Conservation (phyloP, 1,140 invertebrate species). For the Eupristina koningsbergeri region DNA sequence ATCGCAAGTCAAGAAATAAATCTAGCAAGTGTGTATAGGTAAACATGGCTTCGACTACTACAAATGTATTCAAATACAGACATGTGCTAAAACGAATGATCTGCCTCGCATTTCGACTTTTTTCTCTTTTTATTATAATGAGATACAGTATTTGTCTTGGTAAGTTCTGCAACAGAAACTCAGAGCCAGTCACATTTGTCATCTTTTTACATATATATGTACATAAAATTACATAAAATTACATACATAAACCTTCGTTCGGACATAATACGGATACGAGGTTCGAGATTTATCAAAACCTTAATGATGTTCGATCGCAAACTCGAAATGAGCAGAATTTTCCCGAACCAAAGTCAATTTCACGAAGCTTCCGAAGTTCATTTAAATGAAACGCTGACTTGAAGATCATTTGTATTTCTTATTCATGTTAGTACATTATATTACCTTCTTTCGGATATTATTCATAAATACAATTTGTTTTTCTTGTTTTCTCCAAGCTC, state of each 20-base stretch:
- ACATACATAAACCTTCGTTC: not conserved
- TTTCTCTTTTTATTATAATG: not conserved
- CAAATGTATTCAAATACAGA: not conserved
- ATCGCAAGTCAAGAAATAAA: not conserved
- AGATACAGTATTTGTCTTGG: not conserved
- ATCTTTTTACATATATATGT: not conserved
- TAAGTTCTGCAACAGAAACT: not conserved
- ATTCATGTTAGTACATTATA: no score
- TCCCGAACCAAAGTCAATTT: not conserved
- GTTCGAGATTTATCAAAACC: not conserved
- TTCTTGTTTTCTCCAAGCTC: not conserved
- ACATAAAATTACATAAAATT: not conserved
- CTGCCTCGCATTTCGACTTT: not conserved
- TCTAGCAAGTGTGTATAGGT: not conserved
- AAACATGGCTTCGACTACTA: not conserved
- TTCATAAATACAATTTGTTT: not conserved
- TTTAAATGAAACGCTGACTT: not conserved
- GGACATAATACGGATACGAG: not conserved
- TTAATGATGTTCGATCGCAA: constrained; percentile 7
- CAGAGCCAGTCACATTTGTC: not conserved
- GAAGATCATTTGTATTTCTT: not conserved
- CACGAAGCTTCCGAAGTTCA: not conserved
- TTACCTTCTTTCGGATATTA: not conserved
- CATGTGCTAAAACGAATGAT: not conserved
- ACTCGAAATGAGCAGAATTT: not conserved